A percentile compares a stretch with the other conserved stretches of the same genome.
These are phyloP conservation scores for Cryptoblepharus egeriae DNA, from an alignment of 2,797 vertebrate genomes.

Conservation along the genomic window DNA sequence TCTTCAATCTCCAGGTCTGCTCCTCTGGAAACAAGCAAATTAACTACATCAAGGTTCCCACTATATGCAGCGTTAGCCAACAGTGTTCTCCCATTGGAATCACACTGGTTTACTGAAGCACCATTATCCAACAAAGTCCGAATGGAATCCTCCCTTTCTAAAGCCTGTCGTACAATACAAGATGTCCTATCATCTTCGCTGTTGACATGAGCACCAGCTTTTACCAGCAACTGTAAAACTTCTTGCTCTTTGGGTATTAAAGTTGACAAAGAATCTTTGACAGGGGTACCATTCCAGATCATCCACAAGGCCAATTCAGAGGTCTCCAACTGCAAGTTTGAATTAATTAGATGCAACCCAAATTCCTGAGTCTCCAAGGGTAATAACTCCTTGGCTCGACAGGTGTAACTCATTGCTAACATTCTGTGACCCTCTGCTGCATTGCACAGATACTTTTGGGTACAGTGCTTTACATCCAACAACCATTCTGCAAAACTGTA, in stretches of 20 bases:
- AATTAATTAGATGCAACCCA: slow-evolving; percentile 93
- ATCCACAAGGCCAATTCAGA: slow-evolving; percentile 96
- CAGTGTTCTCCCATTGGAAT: slow-evolving; percentile 91
- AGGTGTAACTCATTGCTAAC: slow-evolving; percentile 98
- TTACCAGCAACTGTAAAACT: slow-evolving; percentile 95
- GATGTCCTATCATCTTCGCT: slow-evolving; percentile 92
- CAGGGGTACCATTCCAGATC: slow-evolving; percentile 97
- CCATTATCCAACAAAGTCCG: slow-evolving; percentile 93
- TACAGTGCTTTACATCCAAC: slow-evolving; percentile 98
- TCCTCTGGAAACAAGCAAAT: slow-evolving; percentile 90
- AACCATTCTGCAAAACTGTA: slow-evolving; percentile 99
- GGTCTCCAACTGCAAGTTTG: slow-evolving; percentile 92
- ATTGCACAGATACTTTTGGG: slow-evolving; percentile 97
- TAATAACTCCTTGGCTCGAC: slow-evolving; percentile 91
- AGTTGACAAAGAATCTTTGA: slow-evolving; percentile 93
- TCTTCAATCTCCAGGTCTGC: slow-evolving; percentile 94
- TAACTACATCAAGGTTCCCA: slow-evolving; percentile 95
- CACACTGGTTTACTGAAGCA: slow-evolving; percentile 93
- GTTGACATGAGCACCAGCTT: slow-evolving; percentile 95
- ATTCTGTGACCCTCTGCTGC: slow-evolving; percentile 96
- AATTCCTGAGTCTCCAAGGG: slow-evolving; percentile 95
- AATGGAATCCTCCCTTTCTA: slow-evolving; percentile 96
- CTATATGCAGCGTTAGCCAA: slow-evolving; percentile 93
- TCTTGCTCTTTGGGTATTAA: slow-evolving; percentile 95
- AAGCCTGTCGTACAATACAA: slow-evolving; percentile 92